These are phyloP conservation scores for Setipinna tenuifilis DNA, from an alignment of 2,797 vertebrate species.

Conservation along the genomic window DNA sequence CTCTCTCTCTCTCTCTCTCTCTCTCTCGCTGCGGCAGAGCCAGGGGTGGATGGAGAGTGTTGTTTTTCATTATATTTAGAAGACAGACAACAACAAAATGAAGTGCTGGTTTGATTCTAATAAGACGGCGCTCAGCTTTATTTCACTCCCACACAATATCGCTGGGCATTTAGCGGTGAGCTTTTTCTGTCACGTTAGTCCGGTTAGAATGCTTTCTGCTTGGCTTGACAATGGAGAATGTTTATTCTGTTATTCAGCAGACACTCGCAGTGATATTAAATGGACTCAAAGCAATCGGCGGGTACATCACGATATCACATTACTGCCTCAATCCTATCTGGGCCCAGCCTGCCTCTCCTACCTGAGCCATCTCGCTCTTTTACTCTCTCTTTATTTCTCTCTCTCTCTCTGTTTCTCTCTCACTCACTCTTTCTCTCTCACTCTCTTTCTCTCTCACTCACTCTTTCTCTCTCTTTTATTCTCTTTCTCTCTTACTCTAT, in stretches of 20 bases:
- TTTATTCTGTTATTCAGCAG: neutral
- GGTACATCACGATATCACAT: neutral
- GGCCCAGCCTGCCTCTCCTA: neutral
- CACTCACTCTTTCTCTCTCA: neutral
- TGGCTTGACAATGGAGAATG: neutral
- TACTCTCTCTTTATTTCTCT: neutral
- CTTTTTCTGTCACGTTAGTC: neutral
- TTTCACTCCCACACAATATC: neutral
- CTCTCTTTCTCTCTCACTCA: neutral
- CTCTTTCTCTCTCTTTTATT: too few relatives aligned
- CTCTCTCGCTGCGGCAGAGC: neutral
- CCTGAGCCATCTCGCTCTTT: neutral
- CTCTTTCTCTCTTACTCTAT: too few relatives aligned
- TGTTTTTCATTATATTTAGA: neutral
- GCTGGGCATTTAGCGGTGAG: neutral
- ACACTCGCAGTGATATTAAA: neutral
- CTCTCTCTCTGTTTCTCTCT: neutral
- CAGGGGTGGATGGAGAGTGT: slow-evolving; percentile 24
- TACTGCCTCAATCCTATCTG: neutral
- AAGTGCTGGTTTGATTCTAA: neutral
- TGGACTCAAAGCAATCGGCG: neutral
- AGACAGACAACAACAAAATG: neutral
- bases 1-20: slow-evolving; percentile 36
- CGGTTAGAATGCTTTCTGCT: neutral
- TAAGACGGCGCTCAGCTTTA: neutral